Evolutionary conservation across 2,113 vertebrate species (phyloP).

Genomic region (Numida meleagris): DNA sequence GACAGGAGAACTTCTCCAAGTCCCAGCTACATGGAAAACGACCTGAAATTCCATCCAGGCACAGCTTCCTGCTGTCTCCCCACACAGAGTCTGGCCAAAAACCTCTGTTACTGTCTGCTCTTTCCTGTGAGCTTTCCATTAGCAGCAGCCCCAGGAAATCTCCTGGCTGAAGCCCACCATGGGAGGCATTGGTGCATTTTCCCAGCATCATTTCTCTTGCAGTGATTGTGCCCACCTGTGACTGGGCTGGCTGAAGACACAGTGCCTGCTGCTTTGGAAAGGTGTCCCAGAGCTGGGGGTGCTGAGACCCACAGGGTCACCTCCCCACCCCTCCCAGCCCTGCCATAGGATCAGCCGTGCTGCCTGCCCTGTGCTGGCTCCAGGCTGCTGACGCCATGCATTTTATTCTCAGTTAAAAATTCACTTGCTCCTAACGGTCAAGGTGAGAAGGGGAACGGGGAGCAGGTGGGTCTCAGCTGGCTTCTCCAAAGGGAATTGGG

Average conservation of each 20-base stretch:
- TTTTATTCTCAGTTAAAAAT: constrained; percentile 53
- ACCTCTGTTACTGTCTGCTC: neutral
- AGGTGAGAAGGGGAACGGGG: neutral
- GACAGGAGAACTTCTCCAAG: neutral
- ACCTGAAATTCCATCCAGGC: neutral
- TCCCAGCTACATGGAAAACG: neutral
- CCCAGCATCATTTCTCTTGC: constrained; percentile 37
- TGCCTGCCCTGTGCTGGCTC: neutral
- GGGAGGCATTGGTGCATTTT: constrained; percentile 34
- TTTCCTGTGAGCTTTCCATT: constrained; percentile 42
- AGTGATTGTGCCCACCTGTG: neutral
- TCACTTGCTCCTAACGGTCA: neutral
- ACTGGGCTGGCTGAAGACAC: neutral
- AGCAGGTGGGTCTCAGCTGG: neutral
- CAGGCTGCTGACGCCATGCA: neutral
- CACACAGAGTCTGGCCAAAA: neutral
- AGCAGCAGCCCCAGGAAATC: constrained; percentile 2
- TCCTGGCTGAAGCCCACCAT: neutral
- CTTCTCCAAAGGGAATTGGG: too few species aligned
- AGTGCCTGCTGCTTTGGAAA: constrained; percentile 8
- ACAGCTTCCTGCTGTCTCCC: neutral
- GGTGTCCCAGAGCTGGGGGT: neutral
- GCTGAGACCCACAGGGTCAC: neutral
- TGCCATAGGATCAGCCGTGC: rapidly evolving
- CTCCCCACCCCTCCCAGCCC: neutral